Conservation (phyloP, 1,140 invertebrate species). For the Drosophila saltans region DNA sequence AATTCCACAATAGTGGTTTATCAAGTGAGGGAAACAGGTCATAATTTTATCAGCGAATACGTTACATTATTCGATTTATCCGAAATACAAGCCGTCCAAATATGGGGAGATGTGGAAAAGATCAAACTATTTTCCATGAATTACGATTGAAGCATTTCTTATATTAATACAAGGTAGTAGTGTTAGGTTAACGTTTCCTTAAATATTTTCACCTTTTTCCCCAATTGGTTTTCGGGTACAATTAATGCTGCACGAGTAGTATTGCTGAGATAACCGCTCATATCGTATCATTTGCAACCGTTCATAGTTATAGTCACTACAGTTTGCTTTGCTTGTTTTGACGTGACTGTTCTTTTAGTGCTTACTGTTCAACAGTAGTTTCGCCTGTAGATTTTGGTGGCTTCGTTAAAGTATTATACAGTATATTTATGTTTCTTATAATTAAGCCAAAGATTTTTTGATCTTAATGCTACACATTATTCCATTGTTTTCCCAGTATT, state of each 20-base stretch:
- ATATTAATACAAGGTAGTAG: conserved; percentile 42
- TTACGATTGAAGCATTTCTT: conserved; percentile 51
- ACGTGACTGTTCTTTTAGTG: background rate
- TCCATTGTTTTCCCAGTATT: conserved; percentile 32
- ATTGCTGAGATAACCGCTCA: background rate
- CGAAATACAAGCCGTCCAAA: conserved; percentile 67
- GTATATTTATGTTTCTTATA: conserved; percentile 12
- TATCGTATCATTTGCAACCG: background rate
- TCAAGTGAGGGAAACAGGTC: conserved; percentile 54
- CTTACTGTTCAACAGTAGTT: background rate
- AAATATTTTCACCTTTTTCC: background rate
- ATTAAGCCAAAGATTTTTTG: conserved; percentile 35
- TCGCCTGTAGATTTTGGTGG: conserved; percentile 9
- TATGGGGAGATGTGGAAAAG: conserved; percentile 79
- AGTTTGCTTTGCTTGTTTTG: conserved; percentile 11
- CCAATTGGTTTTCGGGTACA: background rate
- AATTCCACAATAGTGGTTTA: conserved; percentile 61
- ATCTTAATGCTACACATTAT: conserved; percentile 23
- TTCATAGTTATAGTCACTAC: background rate
- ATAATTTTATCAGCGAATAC: conserved; percentile 57
- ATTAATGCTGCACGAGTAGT: background rate
- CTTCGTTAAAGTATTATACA: conserved; percentile 12
- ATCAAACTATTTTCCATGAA: conserved; percentile 57
- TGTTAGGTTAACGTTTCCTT: background rate
- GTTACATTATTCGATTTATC: conserved; percentile 53